A percentile compares a stretch with the other conserved stretches of the same genome.
Conservation (phyloP, 2,113 vertebrate genomes). For the Chaetodon trifascialis region DNA sequence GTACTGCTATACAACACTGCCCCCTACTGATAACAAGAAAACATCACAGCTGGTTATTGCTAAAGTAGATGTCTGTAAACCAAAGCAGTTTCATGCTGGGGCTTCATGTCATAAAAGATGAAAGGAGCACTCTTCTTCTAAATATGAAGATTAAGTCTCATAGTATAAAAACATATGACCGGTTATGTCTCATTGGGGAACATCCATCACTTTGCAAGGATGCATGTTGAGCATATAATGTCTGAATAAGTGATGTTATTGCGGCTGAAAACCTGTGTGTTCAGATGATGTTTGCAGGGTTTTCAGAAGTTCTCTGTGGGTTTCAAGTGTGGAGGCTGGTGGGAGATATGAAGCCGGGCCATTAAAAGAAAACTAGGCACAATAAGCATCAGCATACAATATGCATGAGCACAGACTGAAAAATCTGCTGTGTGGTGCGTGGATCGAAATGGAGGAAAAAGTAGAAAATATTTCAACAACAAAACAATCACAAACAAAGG, state of each 20-base stretch:
- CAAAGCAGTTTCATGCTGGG: neutral
- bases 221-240: neutral
- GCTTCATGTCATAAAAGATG: slow-evolving; percentile 18
- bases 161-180: neutral
- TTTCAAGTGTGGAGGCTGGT: neutral
- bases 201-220: neutral
- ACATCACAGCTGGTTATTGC: neutral
- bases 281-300: neutral
- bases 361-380: slow-evolving; percentile 2
- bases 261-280: neutral
- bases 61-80: neutral
- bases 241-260: neutral
- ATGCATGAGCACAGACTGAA: neutral
- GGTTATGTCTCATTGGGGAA: neutral
- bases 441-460: neutral
- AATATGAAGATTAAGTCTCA: neutral
- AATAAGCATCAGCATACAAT: neutral
- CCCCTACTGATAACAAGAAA: slow-evolving; percentile 46
- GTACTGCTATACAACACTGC: slow-evolving; percentile 62
- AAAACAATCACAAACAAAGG: neutral
- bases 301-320: slow-evolving; percentile 2
- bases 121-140: neutral
- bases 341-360: neutral
- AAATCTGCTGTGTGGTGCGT: neutral
- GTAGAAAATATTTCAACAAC: neutral